Evolutionary conservation across 2,113 vertebrate species (phyloP).

Genomic region (Calidris pygmaea): DNA sequence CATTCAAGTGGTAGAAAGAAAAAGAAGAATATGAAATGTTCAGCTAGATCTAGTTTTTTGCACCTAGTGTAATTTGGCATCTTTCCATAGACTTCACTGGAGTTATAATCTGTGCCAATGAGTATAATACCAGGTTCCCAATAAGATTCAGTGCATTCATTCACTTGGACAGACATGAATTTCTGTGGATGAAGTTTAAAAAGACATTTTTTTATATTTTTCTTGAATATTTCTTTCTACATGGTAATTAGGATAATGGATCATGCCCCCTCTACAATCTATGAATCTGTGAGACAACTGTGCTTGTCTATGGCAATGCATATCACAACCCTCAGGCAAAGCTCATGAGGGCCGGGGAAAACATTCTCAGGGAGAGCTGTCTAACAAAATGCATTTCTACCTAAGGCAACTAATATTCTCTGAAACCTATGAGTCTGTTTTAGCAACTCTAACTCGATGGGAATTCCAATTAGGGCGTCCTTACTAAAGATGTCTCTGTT

Average conservation of each 20-base stretch:
- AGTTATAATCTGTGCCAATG: neutral
- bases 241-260: constrained; percentile 12
- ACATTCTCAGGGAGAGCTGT: constrained; percentile 12
- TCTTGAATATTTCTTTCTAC: constrained; percentile 23
- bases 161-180: neutral
- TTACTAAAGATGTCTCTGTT: neutral
- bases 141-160: neutral
- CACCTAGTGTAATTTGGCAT: neutral
- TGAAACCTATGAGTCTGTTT: constrained; percentile 31
- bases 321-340: constrained; percentile 29
- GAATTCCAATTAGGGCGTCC: constrained; percentile 38
- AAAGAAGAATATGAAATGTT: neutral
- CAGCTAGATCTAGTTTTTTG: neutral
- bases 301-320: constrained; percentile 14
- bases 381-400: constrained; percentile 44
- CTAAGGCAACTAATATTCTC: constrained; percentile 40
- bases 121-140: neutral
- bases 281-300: constrained; percentile 17
- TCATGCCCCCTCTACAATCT: neutral
- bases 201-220: neutral
- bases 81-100: neutral
- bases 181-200: constrained; percentile 3
- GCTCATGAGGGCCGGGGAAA: neutral
- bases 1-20: neutral
- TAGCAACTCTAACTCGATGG: neutral